Evolutionary conservation across 2,113 vertebrate species (phyloP).

Genomic region (Muntiacus reevesi): DNA sequence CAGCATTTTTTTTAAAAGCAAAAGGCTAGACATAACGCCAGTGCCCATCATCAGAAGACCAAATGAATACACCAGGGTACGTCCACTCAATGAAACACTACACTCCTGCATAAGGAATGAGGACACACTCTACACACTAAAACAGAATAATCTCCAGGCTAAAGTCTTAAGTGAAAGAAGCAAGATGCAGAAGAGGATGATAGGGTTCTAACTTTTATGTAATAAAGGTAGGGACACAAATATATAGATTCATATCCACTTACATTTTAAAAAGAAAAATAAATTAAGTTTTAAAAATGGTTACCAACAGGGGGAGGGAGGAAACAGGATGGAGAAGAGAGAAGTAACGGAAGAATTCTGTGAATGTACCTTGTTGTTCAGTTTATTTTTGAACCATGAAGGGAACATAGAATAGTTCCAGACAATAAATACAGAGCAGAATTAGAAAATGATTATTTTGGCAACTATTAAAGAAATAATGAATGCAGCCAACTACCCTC

Average conservation of each 20-base stretch:
- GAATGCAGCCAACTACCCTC: background rate
- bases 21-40: background rate
- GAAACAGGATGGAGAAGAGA: background rate
- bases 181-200: background rate
- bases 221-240: background rate
- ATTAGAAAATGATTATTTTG: background rate
- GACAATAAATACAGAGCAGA: background rate
- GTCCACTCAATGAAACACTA: background rate
- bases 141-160: background rate
- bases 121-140: background rate
- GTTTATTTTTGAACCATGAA: background rate
- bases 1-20: background rate
- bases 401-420: background rate
- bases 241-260: background rate
- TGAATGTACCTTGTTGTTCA: background rate
- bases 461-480: background rate
- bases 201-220: background rate
- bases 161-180: background rate
- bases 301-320: background rate
- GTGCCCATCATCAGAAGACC: background rate
- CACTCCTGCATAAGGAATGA: background rate
- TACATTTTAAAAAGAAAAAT: background rate
- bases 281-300: background rate
- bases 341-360: background rate
- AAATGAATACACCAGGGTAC: background rate